Evolutionary conservation across 2,113 vertebrate species (phyloP), one percentile per base, ranked within the genome.

Genomic region (Erythrocercus mccallii): DNA sequence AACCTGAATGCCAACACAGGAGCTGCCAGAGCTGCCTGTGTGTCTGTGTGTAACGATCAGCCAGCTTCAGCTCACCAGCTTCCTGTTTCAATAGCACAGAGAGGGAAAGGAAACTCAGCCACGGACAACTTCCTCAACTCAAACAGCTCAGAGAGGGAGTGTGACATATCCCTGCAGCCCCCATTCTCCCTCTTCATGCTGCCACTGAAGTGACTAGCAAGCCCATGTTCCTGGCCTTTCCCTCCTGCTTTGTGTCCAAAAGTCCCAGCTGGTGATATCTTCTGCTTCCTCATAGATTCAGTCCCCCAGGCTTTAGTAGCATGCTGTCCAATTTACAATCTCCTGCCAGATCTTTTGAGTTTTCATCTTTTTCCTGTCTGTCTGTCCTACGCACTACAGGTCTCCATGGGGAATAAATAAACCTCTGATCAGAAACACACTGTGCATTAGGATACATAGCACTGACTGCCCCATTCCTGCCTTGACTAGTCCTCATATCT

Each of bases 41-140:
- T 30, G 76, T 61, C 95, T 71, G 86, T 93, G 92, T 86, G 62
- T 93, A 96, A 91, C 92, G 40, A 79, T 83, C 95, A 72, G 80
- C 92, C 96, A 97, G 95, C 95, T 82, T 92, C 93, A 9, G 88
- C 96, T 97, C 97, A 88, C 96, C 73, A 95, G 97, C 98, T 98
- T 98, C 98, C 98, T 98, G 98, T 98, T 98, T 98, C 97, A 97
- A 88, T 94, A 90, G 96, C 92, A 20, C 96, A 80, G 98, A 87
- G 92, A 98, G 97, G 96, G 97, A 98, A 97, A 98, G 98, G 98
- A 98, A 98, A 97, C 98, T 95, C 94, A 91, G 97, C 97, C 62
- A 81, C 95, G 78, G 96, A 97, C 97, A 96, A 98, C 98, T 98
- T 98, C 98, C 98, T 98, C 97, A 97, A 97, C 94, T 94, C 91